Evolutionary conservation across 2,113 vertebrate species (phyloP), one percentile per base, ranked within the genome.

Genomic region (Chionis minor): DNA sequence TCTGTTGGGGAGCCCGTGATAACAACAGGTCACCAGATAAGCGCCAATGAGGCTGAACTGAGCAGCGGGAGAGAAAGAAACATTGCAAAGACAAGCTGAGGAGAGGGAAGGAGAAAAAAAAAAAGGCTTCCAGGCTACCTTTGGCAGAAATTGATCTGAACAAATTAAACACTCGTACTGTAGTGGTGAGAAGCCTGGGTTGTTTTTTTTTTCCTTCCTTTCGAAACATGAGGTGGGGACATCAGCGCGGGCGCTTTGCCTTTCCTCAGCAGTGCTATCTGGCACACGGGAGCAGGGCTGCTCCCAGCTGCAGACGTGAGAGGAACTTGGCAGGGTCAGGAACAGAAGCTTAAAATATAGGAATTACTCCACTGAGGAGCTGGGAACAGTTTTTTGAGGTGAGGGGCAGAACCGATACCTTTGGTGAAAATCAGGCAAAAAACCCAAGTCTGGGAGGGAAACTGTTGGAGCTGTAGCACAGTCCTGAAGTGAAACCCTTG

Each of bases 91-190:
- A 82, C 67, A 84, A 92, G 44, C 54, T 70, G 52, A 20, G 45
- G 19, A 9, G 45, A 9, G 19, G 19, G 49, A 22, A 11, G 49
- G 4, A 8, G 4, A 23, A 24, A 10, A n/a, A 13, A 6, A 47
- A 70, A 55, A 33, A 27, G 5, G 5, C 32, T 93, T 95, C 52
- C 75, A 44, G 33, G 49, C 81, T 92, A 54, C 40, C 74, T 93
- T 84, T 92, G 81, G 94, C 72, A 85, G 92, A 74, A 97, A 95
- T 80, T 92, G 91, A 97, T 96, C 72, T 8, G 21, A 95, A 83
- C 82, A 94, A 96, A 94, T 74, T 61, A 90, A 96, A 75, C 11
- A 15, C 24, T 94, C 12, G 1, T 67, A 12, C 33, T 40, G 5
- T 22, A 69, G 67, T 69, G 49, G 47, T 89, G 87, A 82, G 58